Conservation (phyloP, 2,888 invertebrate genomes). For the Meloe dianella region DNA sequence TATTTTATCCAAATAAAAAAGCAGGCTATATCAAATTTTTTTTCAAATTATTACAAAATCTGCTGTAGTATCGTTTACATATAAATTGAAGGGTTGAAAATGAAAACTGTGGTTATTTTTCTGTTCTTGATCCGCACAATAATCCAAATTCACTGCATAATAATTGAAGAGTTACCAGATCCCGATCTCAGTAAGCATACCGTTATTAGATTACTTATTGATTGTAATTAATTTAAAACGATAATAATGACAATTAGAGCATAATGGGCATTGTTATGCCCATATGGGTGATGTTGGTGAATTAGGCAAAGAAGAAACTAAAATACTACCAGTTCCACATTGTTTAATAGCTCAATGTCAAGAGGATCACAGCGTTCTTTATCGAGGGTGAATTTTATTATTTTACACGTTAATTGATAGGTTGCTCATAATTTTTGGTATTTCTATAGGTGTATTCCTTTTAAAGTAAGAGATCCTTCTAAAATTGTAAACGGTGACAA, state of each 20-base stretch:
- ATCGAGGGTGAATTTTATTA: too few relatives aligned
- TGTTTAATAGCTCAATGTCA: background rate
- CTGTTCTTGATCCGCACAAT: background rate
- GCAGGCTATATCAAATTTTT: too few relatives aligned
- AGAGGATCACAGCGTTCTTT: background rate
- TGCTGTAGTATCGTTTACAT: too few relatives aligned
- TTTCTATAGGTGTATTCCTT: too few relatives aligned
- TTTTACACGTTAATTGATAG: too few relatives aligned
- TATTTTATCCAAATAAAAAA: too few relatives aligned
- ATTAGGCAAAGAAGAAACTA: background rate
- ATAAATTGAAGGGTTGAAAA: background rate
- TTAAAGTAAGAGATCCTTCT: too few relatives aligned
- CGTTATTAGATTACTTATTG: too few relatives aligned
- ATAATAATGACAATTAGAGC: background rate
- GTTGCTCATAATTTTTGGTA: too few relatives aligned
- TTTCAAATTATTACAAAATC: too few relatives aligned
- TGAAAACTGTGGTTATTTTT: background rate
- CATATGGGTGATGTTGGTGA: background rate
- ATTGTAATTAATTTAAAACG: too few relatives aligned
- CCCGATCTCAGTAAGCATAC: background rate
- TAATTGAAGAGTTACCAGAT: background rate
- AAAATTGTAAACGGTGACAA: too few relatives aligned
- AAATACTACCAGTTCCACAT: background rate
- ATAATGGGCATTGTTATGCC: background rate
- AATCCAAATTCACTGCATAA: background rate